phyloP scores from a whole-genome alignment of 2,113 vertebrate species.

The Grus americana region DNA sequence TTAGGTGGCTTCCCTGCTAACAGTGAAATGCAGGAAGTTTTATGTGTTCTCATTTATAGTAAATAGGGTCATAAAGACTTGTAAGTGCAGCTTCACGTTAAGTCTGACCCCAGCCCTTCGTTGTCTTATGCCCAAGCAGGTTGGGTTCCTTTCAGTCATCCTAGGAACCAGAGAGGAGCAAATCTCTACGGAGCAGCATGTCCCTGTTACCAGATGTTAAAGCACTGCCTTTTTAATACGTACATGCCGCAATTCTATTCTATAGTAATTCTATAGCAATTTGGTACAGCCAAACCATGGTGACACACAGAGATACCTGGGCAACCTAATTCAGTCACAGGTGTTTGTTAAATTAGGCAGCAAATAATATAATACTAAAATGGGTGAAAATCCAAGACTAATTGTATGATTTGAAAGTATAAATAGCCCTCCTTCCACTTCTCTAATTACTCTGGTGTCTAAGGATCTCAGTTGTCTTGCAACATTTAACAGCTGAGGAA shows the following conservation, averaged over 20 bases:
- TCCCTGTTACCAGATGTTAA: neutral
- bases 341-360: neutral
- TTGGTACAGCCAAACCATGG: neutral
- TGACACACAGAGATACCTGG: accelerated
- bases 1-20: neutral
- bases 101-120: neutral
- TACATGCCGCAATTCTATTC: neutral
- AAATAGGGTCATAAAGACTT: constrained; percentile 11
- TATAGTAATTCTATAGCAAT: neutral
- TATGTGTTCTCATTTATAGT: constrained; percentile 1
- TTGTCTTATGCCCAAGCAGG: neutral
- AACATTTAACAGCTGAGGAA: neutral
- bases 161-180: neutral
- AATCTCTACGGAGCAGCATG: neutral
- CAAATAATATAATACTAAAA: neutral
- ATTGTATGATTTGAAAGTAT: neutral
- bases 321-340: neutral
- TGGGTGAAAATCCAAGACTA: neutral
- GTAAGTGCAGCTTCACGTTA: neutral
- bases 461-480: neutral
- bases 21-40: neutral
- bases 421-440: neutral
- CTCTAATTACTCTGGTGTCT: neutral
- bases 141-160: neutral
- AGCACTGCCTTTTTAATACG: neutral